Evolutionary conservation across 2,113 vertebrate species (phyloP).

Genomic region (Leptobrachium ailaonicum): DNA sequence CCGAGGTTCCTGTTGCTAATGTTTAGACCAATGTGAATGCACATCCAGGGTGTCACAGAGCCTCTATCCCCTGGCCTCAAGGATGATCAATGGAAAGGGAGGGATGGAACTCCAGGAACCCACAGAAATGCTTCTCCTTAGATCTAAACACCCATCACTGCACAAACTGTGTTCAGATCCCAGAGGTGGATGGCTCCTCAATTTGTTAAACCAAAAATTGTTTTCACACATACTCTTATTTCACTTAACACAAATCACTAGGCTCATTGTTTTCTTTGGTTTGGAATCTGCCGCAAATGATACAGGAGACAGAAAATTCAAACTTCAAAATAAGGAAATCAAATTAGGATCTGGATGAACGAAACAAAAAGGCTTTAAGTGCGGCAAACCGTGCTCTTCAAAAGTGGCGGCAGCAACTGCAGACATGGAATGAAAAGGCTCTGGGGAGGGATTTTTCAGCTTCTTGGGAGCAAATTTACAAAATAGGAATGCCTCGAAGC

Average conservation of each 20-base stretch:
- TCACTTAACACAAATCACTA: conserved; percentile 54
- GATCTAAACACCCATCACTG: conserved; percentile 71
- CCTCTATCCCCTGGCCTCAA: conserved; percentile 63
- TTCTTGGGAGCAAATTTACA: conserved; percentile 68
- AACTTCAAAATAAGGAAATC: conserved; percentile 68
- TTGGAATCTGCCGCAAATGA: conserved; percentile 73
- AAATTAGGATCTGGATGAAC: conserved; percentile 75
- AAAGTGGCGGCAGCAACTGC: conserved; percentile 69
- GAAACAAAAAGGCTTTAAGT: conserved; percentile 75
- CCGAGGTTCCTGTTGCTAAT: conserved; percentile 66
- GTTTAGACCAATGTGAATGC: conserved; percentile 72
- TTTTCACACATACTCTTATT: conserved; percentile 53
- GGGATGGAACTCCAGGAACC: conserved; percentile 72
- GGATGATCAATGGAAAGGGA: conserved; percentile 70
- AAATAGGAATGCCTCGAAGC: conserved; percentile 68
- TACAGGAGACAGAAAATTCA: conserved; percentile 73
- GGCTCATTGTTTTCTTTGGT: conserved; percentile 67
- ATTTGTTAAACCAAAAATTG: conserved; percentile 60
- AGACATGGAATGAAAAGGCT: conserved; percentile 64
- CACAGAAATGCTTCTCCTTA: conserved; percentile 77
- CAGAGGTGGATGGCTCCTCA: conserved; percentile 70
- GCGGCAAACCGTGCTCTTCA: conserved; percentile 76
- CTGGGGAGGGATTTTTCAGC: conserved; percentile 61
- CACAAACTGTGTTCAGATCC: conserved; percentile 67
- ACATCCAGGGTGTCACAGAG: conserved; percentile 75